Evolutionary conservation across 2,797 vertebrate genomes (phyloP).

Genomic region (Zenarchopterus dispar): DNA sequence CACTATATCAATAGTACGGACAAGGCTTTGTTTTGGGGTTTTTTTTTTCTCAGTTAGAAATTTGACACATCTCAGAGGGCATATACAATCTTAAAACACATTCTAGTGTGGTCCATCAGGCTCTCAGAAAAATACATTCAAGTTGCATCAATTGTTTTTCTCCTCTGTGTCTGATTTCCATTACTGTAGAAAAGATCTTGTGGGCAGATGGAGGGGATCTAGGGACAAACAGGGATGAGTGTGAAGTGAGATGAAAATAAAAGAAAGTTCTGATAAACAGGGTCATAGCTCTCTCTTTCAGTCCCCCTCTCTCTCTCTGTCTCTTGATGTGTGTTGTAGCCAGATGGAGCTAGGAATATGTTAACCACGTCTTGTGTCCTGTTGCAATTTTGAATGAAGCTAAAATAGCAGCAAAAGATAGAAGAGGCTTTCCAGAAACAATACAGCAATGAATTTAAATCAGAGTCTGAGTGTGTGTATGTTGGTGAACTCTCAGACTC

Average conservation of each 20-base stretch:
- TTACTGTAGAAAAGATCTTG: constrained; percentile 23
- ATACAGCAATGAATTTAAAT: constrained; percentile 46
- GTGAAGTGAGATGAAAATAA: constrained; percentile 29
- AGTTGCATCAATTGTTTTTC: constrained; percentile 7
- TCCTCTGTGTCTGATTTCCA: constrained; percentile 5
- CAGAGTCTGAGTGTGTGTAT: constrained; percentile 10
- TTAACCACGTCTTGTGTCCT: constrained; percentile 41
- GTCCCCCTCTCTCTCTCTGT: constrained; percentile 6
- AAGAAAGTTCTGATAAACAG: constrained; percentile 12
- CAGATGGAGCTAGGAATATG: constrained; percentile 53
- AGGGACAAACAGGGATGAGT: constrained; percentile 11
- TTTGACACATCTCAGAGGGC: neutral
- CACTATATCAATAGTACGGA: neutral
- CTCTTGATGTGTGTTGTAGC: constrained; percentile 29
- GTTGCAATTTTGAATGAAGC: constrained; percentile 50
- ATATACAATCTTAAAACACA: constrained; percentile 10
- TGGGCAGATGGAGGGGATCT: constrained; percentile 35
- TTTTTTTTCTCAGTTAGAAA: neutral
- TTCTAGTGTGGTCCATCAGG: neutral
- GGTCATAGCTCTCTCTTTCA: constrained; percentile 36
- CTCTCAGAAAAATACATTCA: constrained; percentile 13
- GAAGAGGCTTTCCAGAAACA: constrained; percentile 44
- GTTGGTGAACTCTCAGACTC: constrained; percentile 40
- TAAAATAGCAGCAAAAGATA: constrained; percentile 52
- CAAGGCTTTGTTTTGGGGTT: neutral